phyloP scores from a whole-genome alignment of 2,888 invertebrate species.

The Polymixis flavicincta region DNA sequence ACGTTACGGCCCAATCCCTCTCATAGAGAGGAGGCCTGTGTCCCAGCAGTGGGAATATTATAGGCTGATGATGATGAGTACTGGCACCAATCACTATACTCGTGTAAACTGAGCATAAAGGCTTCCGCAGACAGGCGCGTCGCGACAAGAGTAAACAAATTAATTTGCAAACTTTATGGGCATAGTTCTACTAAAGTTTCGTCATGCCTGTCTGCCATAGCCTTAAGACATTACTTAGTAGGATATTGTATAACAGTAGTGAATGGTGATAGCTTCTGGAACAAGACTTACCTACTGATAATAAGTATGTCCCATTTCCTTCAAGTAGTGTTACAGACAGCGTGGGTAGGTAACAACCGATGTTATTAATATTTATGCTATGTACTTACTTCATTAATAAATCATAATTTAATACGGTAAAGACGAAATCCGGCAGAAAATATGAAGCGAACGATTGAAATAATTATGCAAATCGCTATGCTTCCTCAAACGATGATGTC shows the following conservation, averaged over 20 bases:
- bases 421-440: constrained; percentile 30
- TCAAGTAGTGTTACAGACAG: constrained; percentile 33
- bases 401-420: constrained; percentile 29
- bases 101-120: neutral
- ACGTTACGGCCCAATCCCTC: too few species aligned
- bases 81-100: too few species aligned
- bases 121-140: too few species aligned
- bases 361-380: constrained; percentile 53
- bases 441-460: constrained; percentile 6
- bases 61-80: too few species aligned
- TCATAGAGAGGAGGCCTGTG: too few species aligned
- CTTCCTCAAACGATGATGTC: neutral
- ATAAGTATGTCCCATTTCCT: constrained; percentile 49
- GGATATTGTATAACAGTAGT: constrained; percentile 32
- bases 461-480: neutral
- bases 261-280: constrained; percentile 30
- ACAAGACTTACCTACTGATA: constrained; percentile 33
- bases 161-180: too few species aligned
- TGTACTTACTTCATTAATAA: constrained; percentile 25
- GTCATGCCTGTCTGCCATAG: too few species aligned
- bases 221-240: neutral
- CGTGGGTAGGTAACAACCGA: constrained; percentile 50
- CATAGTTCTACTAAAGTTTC: too few species aligned
- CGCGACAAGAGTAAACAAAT: too few species aligned
- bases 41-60: too few species aligned